Conservation (phyloP, 2,113 vertebrate species). For the human (Homo sapiens) region GRCh38 chr12:96859501-96860000, state of each 20-base stretch:
- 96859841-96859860: background rate
- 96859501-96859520: no score
- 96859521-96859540: no score
- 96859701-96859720: no score
- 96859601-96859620: no score
- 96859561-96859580: no score
- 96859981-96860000: background rate
- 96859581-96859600: no score
- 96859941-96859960: conserved; percentile 48
- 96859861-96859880: background rate
- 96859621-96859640: no score
- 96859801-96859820: background rate
- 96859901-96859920: background rate
- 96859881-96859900: background rate
- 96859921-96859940: background rate
- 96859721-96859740: background rate
- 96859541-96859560: no score
- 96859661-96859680: no score
- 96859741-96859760: background rate
- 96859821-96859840: background rate
- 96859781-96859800: background rate
- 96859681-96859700: no score
- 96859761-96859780: background rate
- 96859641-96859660: no score
- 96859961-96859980: background rate